A percentile compares a stretch with the other conserved stretches of the same genome.
Conservation (phyloP, 2,888 invertebrate species). For the Amphimallon solstitiale region DNA sequence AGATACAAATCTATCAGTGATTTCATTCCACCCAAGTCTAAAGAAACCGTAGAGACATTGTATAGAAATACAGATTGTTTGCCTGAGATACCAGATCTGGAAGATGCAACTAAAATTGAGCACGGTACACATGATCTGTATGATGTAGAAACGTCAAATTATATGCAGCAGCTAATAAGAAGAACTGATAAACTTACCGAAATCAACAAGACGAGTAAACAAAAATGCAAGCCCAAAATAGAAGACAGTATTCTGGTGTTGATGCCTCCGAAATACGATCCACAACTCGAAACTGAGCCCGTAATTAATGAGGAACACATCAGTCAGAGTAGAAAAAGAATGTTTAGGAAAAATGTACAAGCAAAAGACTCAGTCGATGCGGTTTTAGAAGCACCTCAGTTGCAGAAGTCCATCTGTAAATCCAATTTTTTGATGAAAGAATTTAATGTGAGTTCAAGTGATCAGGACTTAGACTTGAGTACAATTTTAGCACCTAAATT, state of each 20-base stretch:
- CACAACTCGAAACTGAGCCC: not conserved
- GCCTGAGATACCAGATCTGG: not conserved
- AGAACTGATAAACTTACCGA: conserved; percentile 5
- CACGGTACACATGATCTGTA: not conserved
- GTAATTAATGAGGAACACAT: not conserved
- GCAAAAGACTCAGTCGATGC: conserved; percentile 1
- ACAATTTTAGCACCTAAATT: conserved; percentile 13
- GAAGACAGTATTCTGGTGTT: conserved; percentile 13
- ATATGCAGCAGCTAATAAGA: conserved; percentile 7
- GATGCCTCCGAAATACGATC: conserved; percentile 18
- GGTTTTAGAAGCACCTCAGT: conserved; percentile 24
- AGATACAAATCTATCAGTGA: conserved; percentile 44
- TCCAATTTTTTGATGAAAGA: conserved; percentile 54
- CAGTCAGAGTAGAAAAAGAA: not conserved
- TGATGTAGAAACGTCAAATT: not conserved
- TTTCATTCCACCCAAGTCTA: conserved; percentile 22
- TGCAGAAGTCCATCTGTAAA: conserved; percentile 48
- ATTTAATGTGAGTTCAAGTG: conserved; percentile 46
- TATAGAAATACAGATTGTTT: conserved; percentile 39
- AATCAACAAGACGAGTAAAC: not conserved
- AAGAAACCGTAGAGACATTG: conserved; percentile 35
- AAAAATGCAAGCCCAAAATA: not conserved
- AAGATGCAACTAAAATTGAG: not conserved
- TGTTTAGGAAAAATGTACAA: conserved; percentile 15
- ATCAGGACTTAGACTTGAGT: conserved; percentile 34